Evolutionary conservation across 2,113 vertebrate genomes (phyloP).

Genomic region (Takifugu flavidus): DNA sequence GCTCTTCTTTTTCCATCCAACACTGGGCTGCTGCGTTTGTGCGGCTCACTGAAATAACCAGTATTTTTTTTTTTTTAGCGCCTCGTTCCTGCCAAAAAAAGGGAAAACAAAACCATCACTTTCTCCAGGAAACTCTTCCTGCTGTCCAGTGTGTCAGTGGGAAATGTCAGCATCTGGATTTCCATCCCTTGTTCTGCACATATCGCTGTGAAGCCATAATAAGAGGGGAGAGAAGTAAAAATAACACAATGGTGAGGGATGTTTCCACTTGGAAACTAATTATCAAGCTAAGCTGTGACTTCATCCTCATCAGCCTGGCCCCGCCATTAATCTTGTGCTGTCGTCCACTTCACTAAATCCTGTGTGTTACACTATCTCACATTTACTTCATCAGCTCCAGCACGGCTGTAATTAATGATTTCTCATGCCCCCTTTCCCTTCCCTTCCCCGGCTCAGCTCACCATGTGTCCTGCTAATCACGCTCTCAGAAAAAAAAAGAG

Average conservation of each 20-base stretch:
- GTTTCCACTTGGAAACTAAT: slow-evolving; percentile 78
- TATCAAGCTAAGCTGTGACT: slow-evolving; percentile 79
- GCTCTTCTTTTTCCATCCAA: too few relatives aligned
- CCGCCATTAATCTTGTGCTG: slow-evolving; percentile 82
- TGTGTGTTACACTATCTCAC: slow-evolving; percentile 80
- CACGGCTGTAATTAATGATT: slow-evolving; percentile 81
- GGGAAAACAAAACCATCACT: slow-evolving; percentile 7
- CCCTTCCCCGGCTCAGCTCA: slow-evolving; percentile 71
- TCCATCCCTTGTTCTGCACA: slow-evolving; percentile 35
- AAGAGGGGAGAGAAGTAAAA: slow-evolving; percentile 67
- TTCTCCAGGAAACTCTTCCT: slow-evolving; percentile 7
- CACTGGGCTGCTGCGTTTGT: too few relatives aligned
- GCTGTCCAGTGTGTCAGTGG: slow-evolving; percentile 28
- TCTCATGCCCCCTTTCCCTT: slow-evolving; percentile 71
- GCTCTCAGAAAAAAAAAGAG: slow-evolving; percentile 45
- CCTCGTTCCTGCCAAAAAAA: slow-evolving; percentile 2
- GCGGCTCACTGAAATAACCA: background rate
- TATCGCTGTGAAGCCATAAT: slow-evolving; percentile 57
- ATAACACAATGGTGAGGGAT: slow-evolving; percentile 76
- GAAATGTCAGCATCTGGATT: slow-evolving; percentile 28
- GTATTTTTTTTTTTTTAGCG: background rate
- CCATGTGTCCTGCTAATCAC: slow-evolving; percentile 76
- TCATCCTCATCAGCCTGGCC: slow-evolving; percentile 76
- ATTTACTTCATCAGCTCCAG: slow-evolving; percentile 82
- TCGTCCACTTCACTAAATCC: slow-evolving; percentile 84